These are phyloP conservation scores for Tyria jacobaeae DNA, from an alignment of 2,888 invertebrate genomes.

Conservation along the genomic window DNA sequence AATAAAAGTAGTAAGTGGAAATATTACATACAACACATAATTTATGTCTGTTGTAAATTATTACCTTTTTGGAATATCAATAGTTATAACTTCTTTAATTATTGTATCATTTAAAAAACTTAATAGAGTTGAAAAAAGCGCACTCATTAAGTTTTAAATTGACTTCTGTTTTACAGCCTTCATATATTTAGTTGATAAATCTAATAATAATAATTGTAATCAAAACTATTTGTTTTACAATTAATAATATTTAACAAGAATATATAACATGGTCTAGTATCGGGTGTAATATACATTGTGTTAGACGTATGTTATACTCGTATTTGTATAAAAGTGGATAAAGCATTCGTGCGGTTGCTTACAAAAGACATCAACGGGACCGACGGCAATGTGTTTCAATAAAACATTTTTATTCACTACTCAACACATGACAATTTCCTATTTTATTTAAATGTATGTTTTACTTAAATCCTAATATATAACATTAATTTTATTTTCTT, in stretches of 20 bases:
- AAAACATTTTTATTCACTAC: not conserved
- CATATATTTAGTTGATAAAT: not conserved
- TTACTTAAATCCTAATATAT: too few relatives aligned
- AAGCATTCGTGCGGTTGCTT: slow-evolving; percentile 37
- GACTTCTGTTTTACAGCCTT: not conserved
- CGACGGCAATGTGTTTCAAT: slow-evolving; percentile 52
- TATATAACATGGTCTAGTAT: not conserved
- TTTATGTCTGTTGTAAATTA: too few relatives aligned
- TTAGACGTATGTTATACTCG: not conserved
- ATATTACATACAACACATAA: too few relatives aligned
- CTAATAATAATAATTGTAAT: not conserved
- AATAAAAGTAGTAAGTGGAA: too few relatives aligned
- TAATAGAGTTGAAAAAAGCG: not conserved
- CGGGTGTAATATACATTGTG: not conserved
- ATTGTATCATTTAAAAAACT: not conserved
- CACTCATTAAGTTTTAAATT: not conserved
- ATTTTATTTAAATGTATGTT: too few relatives aligned
- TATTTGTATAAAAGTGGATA: too few relatives aligned
- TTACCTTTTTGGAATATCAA: not conserved
- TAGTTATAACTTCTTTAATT: not conserved
- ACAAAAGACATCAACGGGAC: slow-evolving; percentile 80
- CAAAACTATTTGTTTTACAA: not conserved
- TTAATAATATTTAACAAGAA: not conserved
- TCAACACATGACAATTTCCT: not conserved
- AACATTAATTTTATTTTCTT: too few relatives aligned